These are phyloP conservation scores for Drosophila ogumai DNA, from an alignment of 1,140 invertebrate genomes.

Conservation along the genomic window DNA sequence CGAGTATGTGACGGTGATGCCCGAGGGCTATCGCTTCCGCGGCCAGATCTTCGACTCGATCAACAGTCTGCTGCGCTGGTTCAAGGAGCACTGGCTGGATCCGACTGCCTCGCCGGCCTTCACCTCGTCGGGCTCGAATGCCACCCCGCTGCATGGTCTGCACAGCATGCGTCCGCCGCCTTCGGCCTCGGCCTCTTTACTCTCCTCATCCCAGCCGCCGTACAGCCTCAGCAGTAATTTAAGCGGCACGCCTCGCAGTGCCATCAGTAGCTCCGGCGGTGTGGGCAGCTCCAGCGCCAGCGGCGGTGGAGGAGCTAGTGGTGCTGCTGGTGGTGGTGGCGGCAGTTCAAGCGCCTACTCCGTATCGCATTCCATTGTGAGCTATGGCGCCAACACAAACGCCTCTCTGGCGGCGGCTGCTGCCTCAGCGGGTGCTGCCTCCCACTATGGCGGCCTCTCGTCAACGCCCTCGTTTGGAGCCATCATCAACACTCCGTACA, in stretches of 20 bases:
- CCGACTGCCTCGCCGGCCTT: conserved; percentile 92
- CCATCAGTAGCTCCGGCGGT: conserved; percentile 78
- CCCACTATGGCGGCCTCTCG: conserved; percentile 87
- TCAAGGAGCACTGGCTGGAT: conserved; percentile 98
- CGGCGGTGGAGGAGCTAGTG: conserved; percentile 70
- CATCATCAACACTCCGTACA: conserved; percentile 90
- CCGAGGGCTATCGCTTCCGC: conserved; percentile 97
- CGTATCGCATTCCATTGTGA: conserved; percentile 88
- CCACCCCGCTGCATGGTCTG: conserved; percentile 67
- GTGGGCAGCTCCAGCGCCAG: conserved; percentile 38
- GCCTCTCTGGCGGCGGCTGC: conserved; percentile 25
- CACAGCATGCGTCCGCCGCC: conserved; percentile 50
- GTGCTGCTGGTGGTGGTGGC: conserved; percentile 70
- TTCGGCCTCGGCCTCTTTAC: conserved; percentile 6
- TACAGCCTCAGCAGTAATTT: conserved; percentile 61
- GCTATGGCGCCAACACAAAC: conserved; percentile 86
- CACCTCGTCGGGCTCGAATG: conserved; percentile 88
- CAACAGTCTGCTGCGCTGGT: conserved; percentile 95
- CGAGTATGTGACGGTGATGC: conserved; percentile 96
- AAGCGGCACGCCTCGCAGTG: conserved; percentile 65
- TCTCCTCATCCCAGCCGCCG: conserved; percentile 12
- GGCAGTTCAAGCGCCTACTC: conserved; percentile 86
- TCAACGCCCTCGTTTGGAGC: conserved; percentile 63
- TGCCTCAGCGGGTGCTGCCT: conserved; percentile 38
- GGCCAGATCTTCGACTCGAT: conserved; percentile 94